Conservation (phyloP, 2,797 vertebrate genomes). For the Huso huso region DNA sequence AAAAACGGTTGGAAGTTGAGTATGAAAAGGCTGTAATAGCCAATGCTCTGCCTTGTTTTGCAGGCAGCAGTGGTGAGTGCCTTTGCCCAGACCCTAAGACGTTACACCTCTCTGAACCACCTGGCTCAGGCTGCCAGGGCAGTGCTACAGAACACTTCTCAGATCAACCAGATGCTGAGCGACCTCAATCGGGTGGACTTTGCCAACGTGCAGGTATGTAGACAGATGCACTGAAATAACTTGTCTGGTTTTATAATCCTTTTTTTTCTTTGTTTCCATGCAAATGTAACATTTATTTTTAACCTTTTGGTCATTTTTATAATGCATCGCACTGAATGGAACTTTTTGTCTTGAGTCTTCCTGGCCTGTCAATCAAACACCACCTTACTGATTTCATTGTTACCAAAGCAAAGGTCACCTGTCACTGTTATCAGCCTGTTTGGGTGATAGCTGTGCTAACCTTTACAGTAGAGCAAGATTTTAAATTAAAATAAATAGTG, state of each 20-base stretch:
- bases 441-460: no score
- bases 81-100: conserved; percentile 91
- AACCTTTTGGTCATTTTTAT: no score
- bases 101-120: conserved; percentile 97
- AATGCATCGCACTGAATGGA: no score
- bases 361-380: background rate
- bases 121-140: conserved; percentile 93
- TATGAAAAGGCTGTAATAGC: background rate
- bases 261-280: background rate
- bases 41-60: background rate
- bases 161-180: conserved; percentile 98
- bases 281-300: background rate
- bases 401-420: no score
- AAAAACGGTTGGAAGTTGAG: background rate
- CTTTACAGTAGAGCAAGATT: no score
- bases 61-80: conserved; percentile 94
- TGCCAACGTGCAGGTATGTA: conserved; percentile 89
- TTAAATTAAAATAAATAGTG: no score
- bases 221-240: background rate
- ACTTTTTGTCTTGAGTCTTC: background rate
- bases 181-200: conserved; percentile 98
- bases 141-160: conserved; percentile 93
- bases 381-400: background rate
- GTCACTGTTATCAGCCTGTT: no score
- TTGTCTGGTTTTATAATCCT: no score